Conservation (phyloP, 1,140 invertebrate genomes). For the Coenobita brevimanus region DNA sequence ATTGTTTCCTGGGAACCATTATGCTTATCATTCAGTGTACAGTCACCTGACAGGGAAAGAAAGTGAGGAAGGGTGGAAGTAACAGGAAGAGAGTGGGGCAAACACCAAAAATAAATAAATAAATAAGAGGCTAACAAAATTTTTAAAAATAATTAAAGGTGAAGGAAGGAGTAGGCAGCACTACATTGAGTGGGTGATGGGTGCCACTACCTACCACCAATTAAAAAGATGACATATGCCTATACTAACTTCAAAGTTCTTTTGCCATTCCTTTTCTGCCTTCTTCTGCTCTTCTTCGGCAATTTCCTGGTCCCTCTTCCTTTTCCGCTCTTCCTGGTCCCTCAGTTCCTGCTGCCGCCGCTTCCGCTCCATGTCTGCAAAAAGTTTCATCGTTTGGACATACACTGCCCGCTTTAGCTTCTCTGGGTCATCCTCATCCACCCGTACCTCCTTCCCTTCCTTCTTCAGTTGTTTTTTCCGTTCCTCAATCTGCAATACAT, state of each 20-base stretch:
- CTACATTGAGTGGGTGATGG: too few species aligned
- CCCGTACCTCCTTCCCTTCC: slow-evolving; percentile 81
- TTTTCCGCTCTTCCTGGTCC: slow-evolving; percentile 94
- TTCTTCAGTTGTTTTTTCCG: slow-evolving; percentile 96
- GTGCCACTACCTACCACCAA: too few species aligned
- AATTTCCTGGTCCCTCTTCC: slow-evolving; percentile 95
- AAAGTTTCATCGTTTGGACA: slow-evolving; percentile 98
- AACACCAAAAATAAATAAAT: too few species aligned
- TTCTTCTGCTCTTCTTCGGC: slow-evolving; percentile 92
- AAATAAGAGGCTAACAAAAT: too few species aligned
- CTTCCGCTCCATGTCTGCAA: slow-evolving; percentile 96
- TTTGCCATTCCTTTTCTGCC: slow-evolving; percentile 94
- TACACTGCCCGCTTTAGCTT: slow-evolving; percentile 96
- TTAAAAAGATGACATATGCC: not conserved
- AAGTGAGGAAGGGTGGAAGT: too few species aligned
- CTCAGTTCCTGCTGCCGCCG: slow-evolving; percentile 82
- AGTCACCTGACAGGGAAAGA: too few species aligned
- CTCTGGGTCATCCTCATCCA: slow-evolving; percentile 95
- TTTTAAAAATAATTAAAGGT: too few species aligned
- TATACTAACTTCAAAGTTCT: slow-evolving; percentile 92
- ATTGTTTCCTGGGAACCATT: too few species aligned
- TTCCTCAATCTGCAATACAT: slow-evolving; percentile 85
- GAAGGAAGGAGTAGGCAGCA: too few species aligned
- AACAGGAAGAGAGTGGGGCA: too few species aligned
- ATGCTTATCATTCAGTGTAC: too few species aligned